Evolutionary conservation across 2,113 vertebrate species (phyloP), one percentile per base, ranked within the genome.

Genomic region (Nycticorax nycticorax): DNA sequence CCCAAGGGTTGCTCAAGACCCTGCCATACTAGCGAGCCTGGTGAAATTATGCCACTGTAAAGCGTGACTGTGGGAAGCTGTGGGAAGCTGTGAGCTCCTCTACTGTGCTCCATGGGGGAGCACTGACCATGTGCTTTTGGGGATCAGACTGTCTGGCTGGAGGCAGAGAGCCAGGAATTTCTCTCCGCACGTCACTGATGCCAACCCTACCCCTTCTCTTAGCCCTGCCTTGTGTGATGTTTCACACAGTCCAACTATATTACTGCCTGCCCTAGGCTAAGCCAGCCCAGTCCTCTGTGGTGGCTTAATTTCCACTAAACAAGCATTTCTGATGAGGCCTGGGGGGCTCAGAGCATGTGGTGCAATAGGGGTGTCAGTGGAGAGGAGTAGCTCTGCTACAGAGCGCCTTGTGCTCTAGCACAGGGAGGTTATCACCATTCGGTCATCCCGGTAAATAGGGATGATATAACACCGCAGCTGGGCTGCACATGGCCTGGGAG

Each of bases 381-480:
- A n/a, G 45, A 77, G 41, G 1, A 53, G 63, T 3, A 48, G 37
- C 32, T 80, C 19, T 66, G 35, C 52, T 85, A 57, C 9, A 23
- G 57, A 45, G 14, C 47, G 69, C 37, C 35, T 71, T 72, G 33
- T 79, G 81, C 63, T 67, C 68, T 33, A 76, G 59, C 45, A 24
- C 11, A 10, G 52, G 22, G 67, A 75, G 19, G 41, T 28, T 72
- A 18, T 24, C 8, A 0, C 33, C 53, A 33, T 90, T 88, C 32
- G 72, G 73, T 60, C 60, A 82, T 57, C 55, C 62, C 1, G 4
- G 56, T 28, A 85, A 85, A 74, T 0, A 63, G 30, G 32, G 50
- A 71, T 92, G 88, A 88, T 62, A 66, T 15, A 95, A 89, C 45
- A 33, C 22, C 55, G 64, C 93, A 93, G 81, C 78, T 85, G 86